Evolutionary conservation across 2,888 invertebrate genomes (phyloP), one percentile per base, ranked within the genome.

Genomic region (Tridacna gigas): DNA sequence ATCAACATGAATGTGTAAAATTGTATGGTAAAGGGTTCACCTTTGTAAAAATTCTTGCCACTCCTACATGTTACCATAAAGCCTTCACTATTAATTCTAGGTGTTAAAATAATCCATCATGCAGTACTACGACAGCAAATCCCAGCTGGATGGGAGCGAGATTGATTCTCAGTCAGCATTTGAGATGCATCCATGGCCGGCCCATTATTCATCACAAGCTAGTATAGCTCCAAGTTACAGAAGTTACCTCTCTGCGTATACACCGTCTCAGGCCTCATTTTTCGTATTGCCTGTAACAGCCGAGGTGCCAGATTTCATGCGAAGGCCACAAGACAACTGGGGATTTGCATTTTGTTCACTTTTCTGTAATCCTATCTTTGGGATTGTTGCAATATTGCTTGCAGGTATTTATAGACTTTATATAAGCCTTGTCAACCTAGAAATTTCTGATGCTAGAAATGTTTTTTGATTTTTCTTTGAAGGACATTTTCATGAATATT

Each of bases 351-450:
- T 91, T 77, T 89, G 90, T 80, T 92, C 93, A 1, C 45, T 93
- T 37, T 91, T 92, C 76, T 82, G 90, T 77, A 93, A 93, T 78
- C 93, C 93, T 13, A 80, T 93, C 26, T 93, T 93, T 89, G 93
- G 92, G n/a, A 74, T 93, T 5, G 88, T 92, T 66, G 93, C 93
- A 67, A 84, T 92, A 28, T 80, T 92, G 48, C 80, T 92, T 60
- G 88, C 93, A 87, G 92, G 93, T 93, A 84, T 74, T 77, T 26
- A 87, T 47, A 25, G 65, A n/a, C n/a, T n/a, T n/a, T n/a, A n/a
- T n/a, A n/a, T n/a, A n/a, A n/a, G n/a, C n/a, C n/a, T n/a, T n/a
- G n/a, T n/a, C n/a, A n/a, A n/a, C n/a, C n/a, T n/a, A n/a, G n/a
- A n/a, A n/a, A n/a, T n/a, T n/a, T n/a, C n/a, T n/a, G n/a, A n/a